These are phyloP conservation scores for Bombylius major DNA, from an alignment of 2,888 invertebrate species.

Conservation along the genomic window DNA sequence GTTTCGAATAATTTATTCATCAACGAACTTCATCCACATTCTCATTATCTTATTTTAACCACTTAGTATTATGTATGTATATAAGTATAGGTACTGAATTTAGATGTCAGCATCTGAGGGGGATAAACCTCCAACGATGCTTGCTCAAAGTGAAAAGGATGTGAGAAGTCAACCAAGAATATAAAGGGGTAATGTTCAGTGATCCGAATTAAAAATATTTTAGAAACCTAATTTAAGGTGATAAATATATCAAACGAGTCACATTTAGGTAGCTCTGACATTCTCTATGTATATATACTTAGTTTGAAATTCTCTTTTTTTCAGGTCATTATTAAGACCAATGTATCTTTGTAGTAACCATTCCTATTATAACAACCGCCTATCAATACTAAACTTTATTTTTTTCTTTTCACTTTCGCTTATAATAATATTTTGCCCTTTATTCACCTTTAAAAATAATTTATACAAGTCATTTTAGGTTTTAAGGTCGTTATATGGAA, in stretches of 20 bases:
- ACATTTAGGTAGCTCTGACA: neutral
- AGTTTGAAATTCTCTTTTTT: neutral
- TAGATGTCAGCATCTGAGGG: no score
- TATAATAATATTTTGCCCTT: no score
- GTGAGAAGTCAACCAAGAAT: no score
- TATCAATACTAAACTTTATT: no score
- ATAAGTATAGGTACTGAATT: no score
- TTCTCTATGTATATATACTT: neutral
- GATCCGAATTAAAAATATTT: conserved; percentile 12
- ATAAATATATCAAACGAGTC: conserved; percentile 13
- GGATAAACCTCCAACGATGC: no score
- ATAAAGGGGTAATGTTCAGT: conserved; percentile 5
- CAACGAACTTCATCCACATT: neutral
- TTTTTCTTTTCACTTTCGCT: no score
- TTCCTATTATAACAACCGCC: no score
- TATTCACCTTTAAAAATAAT: neutral
- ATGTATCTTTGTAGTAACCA: no score
- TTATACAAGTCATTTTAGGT: conserved; percentile 8
- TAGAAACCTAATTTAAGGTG: conserved; percentile 12
- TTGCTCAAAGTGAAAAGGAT: no score
- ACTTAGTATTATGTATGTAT: no score
- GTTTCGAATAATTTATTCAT: conserved; percentile 7
- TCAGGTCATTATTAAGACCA: neutral
- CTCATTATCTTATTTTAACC: no score
- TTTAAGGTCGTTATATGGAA: neutral